Evolutionary conservation across 2,888 invertebrate species (phyloP), one percentile per base, ranked within the genome.

Genomic region (Fragum whitleyi): DNA sequence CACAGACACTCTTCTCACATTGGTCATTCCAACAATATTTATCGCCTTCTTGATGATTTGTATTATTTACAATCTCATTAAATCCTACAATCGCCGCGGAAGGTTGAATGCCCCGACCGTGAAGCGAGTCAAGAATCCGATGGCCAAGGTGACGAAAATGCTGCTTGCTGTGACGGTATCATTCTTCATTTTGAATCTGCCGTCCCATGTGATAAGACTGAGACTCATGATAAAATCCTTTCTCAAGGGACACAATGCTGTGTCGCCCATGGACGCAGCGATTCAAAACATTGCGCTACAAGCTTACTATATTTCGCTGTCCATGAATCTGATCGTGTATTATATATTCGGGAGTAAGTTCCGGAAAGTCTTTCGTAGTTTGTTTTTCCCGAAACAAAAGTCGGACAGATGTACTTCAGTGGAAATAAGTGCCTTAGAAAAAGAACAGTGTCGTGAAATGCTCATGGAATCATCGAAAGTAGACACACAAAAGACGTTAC

Each of bases 321-420:
- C 89, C 9, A 87, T 90, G 23, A 91, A 91, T 65, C 70, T 90
- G n/a, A 28, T 89, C 16, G 85, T 91, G 9, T 91, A 91, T 67
- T 76, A 89, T 9, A 70, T 78, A 1, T 90, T 87, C 72, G 91
- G 91, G 0, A 83, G 86, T 16, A 88, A 85, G 55, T 91, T 91
- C 77, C 69, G 90, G 26, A 86, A 74, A 23, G 77, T 83, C 1
- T 74, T 80, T 19, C 75, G 69, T 26, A 16, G 32, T 23, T 62
- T 69, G 61, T 74, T 74, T 47, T 51, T 42, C 7, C 21, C n/a
- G 16, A 36, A 21, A 26, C 19, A 21, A 1, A 65, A 42, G 23
- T 23, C 42, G 9, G 21, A 21, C n/a, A n/a, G 26, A 3, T 11
- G 23, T 16, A 26, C 47, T 2, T 16, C 55, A 1, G 26, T 23